Base-by-base conservation (phyloP, 2,113 vertebrate species). In the Eptesicus fuscus region DNA sequence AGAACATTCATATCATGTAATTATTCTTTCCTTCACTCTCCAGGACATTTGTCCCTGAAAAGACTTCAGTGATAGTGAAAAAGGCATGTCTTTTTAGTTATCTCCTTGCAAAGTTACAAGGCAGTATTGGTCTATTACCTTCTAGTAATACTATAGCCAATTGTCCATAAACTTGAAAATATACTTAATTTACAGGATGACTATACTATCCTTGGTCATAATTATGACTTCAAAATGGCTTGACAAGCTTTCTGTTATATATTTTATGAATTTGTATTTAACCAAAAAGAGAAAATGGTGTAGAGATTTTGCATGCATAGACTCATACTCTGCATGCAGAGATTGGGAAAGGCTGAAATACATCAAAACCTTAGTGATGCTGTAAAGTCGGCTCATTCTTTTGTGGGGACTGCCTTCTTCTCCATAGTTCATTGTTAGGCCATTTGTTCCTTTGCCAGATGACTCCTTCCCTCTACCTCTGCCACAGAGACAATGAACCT, bases 1-100 rank as follows among this genome's bases (percentile, higher is more conserved):
- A 96, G 56, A 63, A 40, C 61, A 53, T 90, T 83, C 90, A 88
- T 83, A 20, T 40, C 82, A 35, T 90, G 10, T 93, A 84, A 90
- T 95, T 92, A 85, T 49, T 28, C 65, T 95, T 73, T 90, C 25
- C 35, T 93, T 96, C 90, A 16, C 20, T 91, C 28, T 63, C n/a
- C 28, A 89, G 82, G 88, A 65, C 22, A 63, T 90, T 73, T 69
- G 49, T 90, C 53, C 37, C 74, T 37, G 1, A 78, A 85, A 67
- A 89, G 77, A 20, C 61, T 91, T 94, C 56, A 69, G 32, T 40
- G 30, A 56, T 18, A 85, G 25, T 78, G 90, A 65, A 88, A 94
- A 91, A 69, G 59, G 2, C 4, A 22, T 9, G 9, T 44, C 56
- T 69, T 86, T 42, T 40, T 59, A 4, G 91, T 94, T 83, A 56